Evolutionary conservation across 2,888 invertebrate genomes (phyloP).

Genomic region (Eupithecia inturbata): DNA sequence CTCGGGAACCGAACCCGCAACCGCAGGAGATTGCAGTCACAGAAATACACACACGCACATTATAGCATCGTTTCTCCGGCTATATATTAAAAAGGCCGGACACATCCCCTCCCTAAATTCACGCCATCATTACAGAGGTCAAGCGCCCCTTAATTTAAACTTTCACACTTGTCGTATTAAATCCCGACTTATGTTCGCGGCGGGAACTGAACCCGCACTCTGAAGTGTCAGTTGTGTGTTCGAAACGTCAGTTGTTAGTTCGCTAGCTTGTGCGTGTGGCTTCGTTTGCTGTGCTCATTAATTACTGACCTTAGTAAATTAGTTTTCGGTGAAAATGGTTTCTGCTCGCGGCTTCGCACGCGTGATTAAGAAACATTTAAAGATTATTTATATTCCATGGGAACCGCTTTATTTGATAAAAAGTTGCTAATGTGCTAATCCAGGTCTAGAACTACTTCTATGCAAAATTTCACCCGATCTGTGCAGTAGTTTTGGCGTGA

Average conservation of each 20-base stretch:
- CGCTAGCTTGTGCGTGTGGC: background rate
- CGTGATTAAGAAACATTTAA: too few relatives aligned
- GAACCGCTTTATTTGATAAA: too few relatives aligned
- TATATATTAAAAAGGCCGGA: slow-evolving; percentile 21
- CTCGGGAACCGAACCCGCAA: too few relatives aligned
- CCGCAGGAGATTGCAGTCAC: too few relatives aligned
- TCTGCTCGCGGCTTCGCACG: too few relatives aligned
- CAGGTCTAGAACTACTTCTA: too few relatives aligned
- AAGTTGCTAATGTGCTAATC: too few relatives aligned
- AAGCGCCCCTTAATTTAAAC: slow-evolving; percentile 45
- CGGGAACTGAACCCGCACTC: slow-evolving; percentile 20
- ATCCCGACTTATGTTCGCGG: slow-evolving; percentile 36
- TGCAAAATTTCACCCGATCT: too few relatives aligned
- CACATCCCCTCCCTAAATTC: slow-evolving; percentile 1
- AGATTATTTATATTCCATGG: too few relatives aligned
- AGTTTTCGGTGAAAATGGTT: too few relatives aligned
- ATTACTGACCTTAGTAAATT: background rate
- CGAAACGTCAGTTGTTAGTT: background rate
- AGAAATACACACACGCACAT: too few relatives aligned
- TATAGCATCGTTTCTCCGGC: too few relatives aligned
- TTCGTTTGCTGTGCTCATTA: background rate
- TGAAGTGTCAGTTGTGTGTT: slow-evolving; percentile 11
- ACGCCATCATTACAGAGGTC: slow-evolving; percentile 46
- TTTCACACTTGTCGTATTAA: slow-evolving; percentile 52
- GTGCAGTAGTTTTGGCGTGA: background rate